A percentile compares a stretch with the other conserved stretches of the same genome.
Evolutionary conservation across 2,113 vertebrate species (phyloP).

Genomic region (Siniperca knerii): DNA sequence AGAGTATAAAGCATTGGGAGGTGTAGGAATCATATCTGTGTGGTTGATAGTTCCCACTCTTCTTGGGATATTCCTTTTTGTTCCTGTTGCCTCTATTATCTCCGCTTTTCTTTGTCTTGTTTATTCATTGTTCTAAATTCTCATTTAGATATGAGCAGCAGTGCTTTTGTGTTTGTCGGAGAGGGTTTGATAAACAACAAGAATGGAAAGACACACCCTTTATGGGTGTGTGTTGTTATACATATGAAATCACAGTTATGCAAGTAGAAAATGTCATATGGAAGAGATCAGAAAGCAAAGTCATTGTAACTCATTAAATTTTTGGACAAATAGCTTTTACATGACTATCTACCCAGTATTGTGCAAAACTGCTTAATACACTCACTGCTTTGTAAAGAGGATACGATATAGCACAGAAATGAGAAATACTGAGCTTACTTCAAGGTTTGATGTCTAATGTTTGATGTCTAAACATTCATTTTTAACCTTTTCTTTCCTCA

Average conservation of each 20-base stretch:
- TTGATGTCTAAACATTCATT: neutral
- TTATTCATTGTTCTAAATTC: neutral
- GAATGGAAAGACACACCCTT: neutral
- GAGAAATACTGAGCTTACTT: neutral
- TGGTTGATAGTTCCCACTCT: constrained; percentile 10
- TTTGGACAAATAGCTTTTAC: neutral
- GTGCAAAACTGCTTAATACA: neutral
- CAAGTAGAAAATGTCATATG: neutral
- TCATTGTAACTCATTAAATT: constrained; percentile 9
- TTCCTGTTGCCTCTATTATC: constrained; percentile 1
- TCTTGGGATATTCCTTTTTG: constrained; percentile 28
- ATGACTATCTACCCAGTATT: neutral
- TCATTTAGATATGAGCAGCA: constrained; percentile 11
- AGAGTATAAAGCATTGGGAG: constrained; percentile 20
- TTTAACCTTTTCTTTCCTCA: neutral
- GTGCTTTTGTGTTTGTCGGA: neutral
- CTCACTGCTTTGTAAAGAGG: constrained; percentile 17
- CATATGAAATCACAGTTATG: neutral
- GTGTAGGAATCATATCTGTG: constrained; percentile 12
- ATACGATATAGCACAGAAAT: neutral
- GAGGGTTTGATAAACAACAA: constrained; percentile 10
- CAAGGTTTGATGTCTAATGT: neutral
- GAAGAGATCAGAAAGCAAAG: constrained; percentile 9
- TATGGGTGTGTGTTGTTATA: neutral
- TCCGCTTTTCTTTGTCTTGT: constrained; percentile 20